A percentile compares a stretch with the other conserved stretches of the same genome.
phyloP scores from a whole-genome alignment of 92 coral and sea anemone genomes.

The Epizoanthus stellaris region DNA sequence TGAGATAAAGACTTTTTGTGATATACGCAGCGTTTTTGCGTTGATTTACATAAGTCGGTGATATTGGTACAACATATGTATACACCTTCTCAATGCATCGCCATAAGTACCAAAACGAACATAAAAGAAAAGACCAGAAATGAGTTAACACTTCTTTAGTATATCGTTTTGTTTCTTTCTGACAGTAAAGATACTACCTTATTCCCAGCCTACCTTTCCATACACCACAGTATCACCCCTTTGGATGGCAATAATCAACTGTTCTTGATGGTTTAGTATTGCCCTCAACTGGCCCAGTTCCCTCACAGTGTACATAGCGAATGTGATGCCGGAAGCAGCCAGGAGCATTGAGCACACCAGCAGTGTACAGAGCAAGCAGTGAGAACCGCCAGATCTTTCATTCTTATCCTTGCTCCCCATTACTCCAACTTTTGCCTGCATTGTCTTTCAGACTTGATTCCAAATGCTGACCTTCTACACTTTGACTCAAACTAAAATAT shows the following conservation, averaged over 20 bases:
- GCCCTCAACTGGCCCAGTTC: conserved; percentile 60
- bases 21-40: no score
- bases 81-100: no score
- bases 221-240: not conserved
- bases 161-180: no score
- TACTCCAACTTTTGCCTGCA: not conserved
- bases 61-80: no score
- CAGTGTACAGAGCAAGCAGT: conserved; percentile 14
- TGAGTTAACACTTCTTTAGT: no score
- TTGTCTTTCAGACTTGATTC: not conserved
- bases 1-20: no score
- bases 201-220: not conserved
- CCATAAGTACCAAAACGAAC: no score
- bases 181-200: no score
- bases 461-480: not conserved
- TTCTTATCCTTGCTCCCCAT: conserved; percentile 1
- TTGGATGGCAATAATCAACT: conserved; percentile 33
- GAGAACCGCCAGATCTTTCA: not conserved
- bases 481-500: not conserved
- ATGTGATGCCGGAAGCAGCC: conserved; percentile 69
- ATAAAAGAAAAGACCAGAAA: no score
- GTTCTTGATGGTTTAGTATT: conserved; percentile 50
- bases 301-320: conserved; percentile 71
- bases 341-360: conserved; percentile 57
- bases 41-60: no score